phyloP scores from a whole-genome alignment of 2,888 invertebrate species.

The Zaprionus lineosus region DNA sequence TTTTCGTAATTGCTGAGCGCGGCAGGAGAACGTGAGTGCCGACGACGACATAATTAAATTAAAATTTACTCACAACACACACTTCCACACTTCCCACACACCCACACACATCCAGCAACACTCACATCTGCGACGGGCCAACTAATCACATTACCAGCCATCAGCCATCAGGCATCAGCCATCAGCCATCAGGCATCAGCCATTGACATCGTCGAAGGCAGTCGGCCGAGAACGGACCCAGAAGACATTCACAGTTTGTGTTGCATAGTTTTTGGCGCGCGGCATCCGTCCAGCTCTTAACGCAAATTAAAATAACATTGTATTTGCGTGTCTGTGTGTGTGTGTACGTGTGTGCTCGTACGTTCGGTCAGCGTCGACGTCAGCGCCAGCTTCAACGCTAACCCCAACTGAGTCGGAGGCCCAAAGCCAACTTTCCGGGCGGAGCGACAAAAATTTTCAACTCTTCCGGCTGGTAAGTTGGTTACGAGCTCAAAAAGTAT shows the following conservation, averaged over 20 bases:
- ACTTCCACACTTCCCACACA: slow-evolving; percentile 13
- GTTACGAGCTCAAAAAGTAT: neutral
- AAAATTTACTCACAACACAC: slow-evolving; percentile 64
- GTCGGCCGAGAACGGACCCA: slow-evolving; percentile 41
- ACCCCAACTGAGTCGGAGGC: too few relatives aligned
- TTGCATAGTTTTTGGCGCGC: slow-evolving; percentile 75
- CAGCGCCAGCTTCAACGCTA: too few relatives aligned
- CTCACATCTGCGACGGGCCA: slow-evolving; percentile 29
- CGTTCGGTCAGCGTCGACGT: slow-evolving; percentile 5
- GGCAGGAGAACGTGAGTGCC: slow-evolving; percentile 23
- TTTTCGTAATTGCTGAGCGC: slow-evolving; percentile 50
- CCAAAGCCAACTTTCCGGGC: slow-evolving; percentile 30
- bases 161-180: slow-evolving; percentile 29
- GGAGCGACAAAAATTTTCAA: slow-evolving; percentile 44
- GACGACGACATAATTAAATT: slow-evolving; percentile 69
- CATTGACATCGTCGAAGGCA: slow-evolving; percentile 53
- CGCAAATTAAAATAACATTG: slow-evolving; percentile 31
- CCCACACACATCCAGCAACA: slow-evolving; percentile 4
- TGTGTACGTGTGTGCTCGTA: slow-evolving; percentile 12
- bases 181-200: slow-evolving; percentile 26
- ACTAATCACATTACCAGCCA: slow-evolving; percentile 73
- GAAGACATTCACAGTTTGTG: slow-evolving; percentile 56
- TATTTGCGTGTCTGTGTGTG: neutral
- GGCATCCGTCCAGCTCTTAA: slow-evolving; percentile 26
- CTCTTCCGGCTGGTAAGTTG: slow-evolving; percentile 66